Conservation (phyloP, 2,888 invertebrate genomes). For the Elmis aenea region DNA sequence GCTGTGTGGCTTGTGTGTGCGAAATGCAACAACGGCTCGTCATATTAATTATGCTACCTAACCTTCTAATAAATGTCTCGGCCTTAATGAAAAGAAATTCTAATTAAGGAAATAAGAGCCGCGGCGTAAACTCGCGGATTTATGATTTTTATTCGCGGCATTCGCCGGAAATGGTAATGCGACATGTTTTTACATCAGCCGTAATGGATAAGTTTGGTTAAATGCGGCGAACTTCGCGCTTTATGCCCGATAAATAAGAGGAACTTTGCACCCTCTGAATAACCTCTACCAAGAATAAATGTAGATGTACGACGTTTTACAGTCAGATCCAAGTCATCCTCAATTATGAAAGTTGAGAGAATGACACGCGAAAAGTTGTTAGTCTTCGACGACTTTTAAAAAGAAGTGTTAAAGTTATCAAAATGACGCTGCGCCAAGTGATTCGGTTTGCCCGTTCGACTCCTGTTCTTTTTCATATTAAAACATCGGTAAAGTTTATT, state of each 20-base stretch:
- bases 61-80: conserved; percentile 34
- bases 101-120: conserved; percentile 29
- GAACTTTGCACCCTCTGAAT: conserved; percentile 21
- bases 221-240: conserved; percentile 27
- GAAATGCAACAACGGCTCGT: too few species aligned
- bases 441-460: too few species aligned
- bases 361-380: too few species aligned
- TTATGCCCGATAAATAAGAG: conserved; percentile 30
- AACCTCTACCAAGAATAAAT: conserved; percentile 20
- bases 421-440: too few species aligned
- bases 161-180: conserved; percentile 28
- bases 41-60: conserved; percentile 32
- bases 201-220: conserved; percentile 33
- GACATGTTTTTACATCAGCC: conserved; percentile 31
- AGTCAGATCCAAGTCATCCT: too few species aligned
- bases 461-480: too few species aligned
- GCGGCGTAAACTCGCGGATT: conserved; percentile 27
- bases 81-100: conserved; percentile 34
- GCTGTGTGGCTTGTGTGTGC: too few species aligned
- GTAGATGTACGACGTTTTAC: too few species aligned
- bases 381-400: conserved; percentile 1
- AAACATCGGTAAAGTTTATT: too few species aligned
- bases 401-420: conserved; percentile 6
- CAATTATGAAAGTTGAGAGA: too few species aligned
- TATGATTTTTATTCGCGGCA: conserved; percentile 29